A percentile compares a stretch with the other conserved stretches of the same genome.
Conservation (phyloP, 2,797 vertebrate genomes). For the Chanos chanos region DNA sequence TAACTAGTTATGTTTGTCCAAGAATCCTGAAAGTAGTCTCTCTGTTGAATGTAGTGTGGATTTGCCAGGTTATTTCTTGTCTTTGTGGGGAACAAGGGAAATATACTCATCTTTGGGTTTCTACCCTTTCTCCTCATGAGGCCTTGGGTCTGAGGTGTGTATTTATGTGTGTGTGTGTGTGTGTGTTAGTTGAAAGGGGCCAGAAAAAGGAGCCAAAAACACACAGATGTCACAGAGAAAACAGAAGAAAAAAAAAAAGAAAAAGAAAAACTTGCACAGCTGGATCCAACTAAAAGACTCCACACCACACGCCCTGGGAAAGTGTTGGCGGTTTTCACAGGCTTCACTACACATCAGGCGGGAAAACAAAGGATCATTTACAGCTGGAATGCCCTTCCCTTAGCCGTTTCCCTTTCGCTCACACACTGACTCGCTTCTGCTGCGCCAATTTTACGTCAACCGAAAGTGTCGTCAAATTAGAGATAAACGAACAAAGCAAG, state of each 20-base stretch:
- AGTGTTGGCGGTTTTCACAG: conserved; percentile 38
- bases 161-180: conserved; percentile 31
- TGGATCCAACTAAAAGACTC: conserved; percentile 46
- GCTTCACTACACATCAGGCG: conserved; percentile 35
- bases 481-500: too few species aligned
- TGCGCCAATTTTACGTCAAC: too few species aligned
- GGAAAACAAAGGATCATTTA: conserved; percentile 36
- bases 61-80: too few species aligned
- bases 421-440: too few species aligned
- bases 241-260: too few species aligned
- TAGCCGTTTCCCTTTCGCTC: too few species aligned
- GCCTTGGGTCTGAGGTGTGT: conserved; percentile 26
- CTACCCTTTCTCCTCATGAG: conserved; percentile 5
- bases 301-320: conserved; percentile 27
- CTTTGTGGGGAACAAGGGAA: background rate
- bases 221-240: conserved; percentile 37
- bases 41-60: too few species aligned
- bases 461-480: too few species aligned
- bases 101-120: background rate
- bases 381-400: background rate
- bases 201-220: conserved; percentile 46
- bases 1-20: background rate
- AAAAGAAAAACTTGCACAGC: conserved; percentile 49
- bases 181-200: conserved; percentile 2
- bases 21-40: too few species aligned